phyloP scores from a whole-genome alignment of 2,888 invertebrate species.

The Microplitis manilae region DNA sequence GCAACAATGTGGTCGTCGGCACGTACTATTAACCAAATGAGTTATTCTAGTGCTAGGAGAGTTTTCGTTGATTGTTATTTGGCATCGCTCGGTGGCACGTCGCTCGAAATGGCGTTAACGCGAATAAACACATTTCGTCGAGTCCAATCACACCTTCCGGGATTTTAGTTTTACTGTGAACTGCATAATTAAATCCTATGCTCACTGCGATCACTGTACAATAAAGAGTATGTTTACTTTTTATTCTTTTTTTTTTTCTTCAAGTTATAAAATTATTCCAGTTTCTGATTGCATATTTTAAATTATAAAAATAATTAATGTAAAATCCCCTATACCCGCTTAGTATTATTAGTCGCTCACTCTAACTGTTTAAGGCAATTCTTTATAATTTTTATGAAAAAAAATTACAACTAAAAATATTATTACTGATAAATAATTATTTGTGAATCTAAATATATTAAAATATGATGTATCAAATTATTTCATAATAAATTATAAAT shows the following conservation, averaged over 20 bases:
- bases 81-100: constrained; percentile 46
- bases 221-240: not conserved
- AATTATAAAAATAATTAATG: no score
- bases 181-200: constrained; percentile 50
- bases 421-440: no score
- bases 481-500: no score
- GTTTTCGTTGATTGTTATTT: constrained; percentile 27
- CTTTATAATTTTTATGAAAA: no score
- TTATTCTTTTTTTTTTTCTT: constrained; percentile 8
- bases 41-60: constrained; percentile 4
- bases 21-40: constrained; percentile 22
- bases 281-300: not conserved
- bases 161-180: constrained; percentile 38
- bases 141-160: constrained; percentile 63
- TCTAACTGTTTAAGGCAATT: no score
- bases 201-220: constrained; percentile 18
- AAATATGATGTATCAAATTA: no score
- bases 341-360: no score
- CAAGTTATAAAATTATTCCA: not conserved
- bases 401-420: no score
- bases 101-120: constrained; percentile 62
- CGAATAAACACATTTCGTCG: constrained; percentile 64
- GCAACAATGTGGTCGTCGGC: not conserved
- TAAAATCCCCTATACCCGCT: no score
- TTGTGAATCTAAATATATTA: no score